These are phyloP conservation scores for Teleiodes luculella DNA, from an alignment of 2,888 invertebrate species.

Conservation along the genomic window DNA sequence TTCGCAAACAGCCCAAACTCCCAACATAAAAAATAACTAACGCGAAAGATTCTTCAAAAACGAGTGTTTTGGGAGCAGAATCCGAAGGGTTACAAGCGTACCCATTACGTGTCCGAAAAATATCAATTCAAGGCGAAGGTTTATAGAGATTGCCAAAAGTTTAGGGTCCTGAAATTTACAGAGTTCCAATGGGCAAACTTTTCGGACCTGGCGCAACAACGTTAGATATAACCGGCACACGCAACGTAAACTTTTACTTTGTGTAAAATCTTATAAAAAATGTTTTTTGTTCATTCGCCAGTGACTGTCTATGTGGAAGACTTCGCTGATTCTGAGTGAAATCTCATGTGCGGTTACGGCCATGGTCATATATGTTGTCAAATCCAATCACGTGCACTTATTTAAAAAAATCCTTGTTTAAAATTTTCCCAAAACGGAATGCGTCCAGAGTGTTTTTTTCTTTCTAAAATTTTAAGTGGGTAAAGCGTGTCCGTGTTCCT, in stretches of 20 bases:
- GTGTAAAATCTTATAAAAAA: not conserved
- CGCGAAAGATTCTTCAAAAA: not conserved
- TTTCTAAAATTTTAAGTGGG: too few species aligned
- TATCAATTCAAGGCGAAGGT: conserved; percentile 8
- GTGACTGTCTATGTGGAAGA: too few species aligned
- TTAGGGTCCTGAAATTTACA: conserved; percentile 4
- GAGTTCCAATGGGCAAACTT: not conserved
- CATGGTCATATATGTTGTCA: too few species aligned
- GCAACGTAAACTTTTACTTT: not conserved
- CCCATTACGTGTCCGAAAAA: conserved; percentile 3
- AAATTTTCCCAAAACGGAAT: too few species aligned
- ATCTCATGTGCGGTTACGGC: too few species aligned
- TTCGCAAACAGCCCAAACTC: not conserved
- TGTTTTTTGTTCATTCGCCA: not conserved
- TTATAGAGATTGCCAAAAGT: conserved; percentile 7
- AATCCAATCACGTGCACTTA: too few species aligned
- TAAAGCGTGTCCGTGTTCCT: too few species aligned
- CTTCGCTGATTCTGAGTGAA: too few species aligned
- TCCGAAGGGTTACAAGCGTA: conserved; percentile 1
- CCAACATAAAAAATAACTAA: not conserved
- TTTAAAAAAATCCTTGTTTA: too few species aligned
- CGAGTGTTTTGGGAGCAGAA: not conserved
- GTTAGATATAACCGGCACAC: not conserved
- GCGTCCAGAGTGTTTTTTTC: too few species aligned
- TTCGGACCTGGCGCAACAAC: not conserved